phyloP scores from a whole-genome alignment of 2,888 invertebrate genomes.

The Empis livida region DNA sequence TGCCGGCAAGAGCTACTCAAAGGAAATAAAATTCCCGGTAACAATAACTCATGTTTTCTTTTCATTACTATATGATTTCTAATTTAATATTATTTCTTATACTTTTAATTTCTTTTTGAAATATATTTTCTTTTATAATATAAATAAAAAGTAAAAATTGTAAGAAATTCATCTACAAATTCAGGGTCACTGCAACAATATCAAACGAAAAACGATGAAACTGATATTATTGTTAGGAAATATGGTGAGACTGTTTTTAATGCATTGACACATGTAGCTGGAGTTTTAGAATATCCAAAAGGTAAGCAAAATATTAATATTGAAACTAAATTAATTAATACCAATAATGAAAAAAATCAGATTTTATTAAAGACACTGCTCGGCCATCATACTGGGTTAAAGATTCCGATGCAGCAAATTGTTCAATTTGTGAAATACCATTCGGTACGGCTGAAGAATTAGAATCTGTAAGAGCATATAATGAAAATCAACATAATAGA shows the following conservation, averaged over 20 bases:
- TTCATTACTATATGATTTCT: too few relatives aligned
- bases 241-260: slow-evolving; percentile 60
- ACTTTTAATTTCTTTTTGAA: not conserved
- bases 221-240: slow-evolving; percentile 45
- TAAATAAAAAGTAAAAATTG: slow-evolving; percentile 6
- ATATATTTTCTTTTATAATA: slow-evolving; percentile 4
- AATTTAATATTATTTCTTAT: not conserved
- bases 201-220: slow-evolving; percentile 31
- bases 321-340: not conserved
- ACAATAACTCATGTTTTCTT: not conserved
- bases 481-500: slow-evolving; percentile 15
- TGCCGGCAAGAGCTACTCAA: slow-evolving; percentile 39
- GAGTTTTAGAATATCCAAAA: slow-evolving; percentile 59
- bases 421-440: slow-evolving; percentile 47
- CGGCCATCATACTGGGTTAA: slow-evolving; percentile 71
- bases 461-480: slow-evolving; percentile 23
- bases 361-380: slow-evolving; percentile 58
- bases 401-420: slow-evolving; percentile 52
- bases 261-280: slow-evolving; percentile 54
- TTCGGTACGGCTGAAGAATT: slow-evolving; percentile 42
- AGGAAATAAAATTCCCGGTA: slow-evolving; percentile 22
- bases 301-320: slow-evolving; percentile 32
- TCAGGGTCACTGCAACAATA: slow-evolving; percentile 16
- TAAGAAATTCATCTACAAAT: slow-evolving; percentile 8
- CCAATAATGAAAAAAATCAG: slow-evolving; percentile 23